A percentile compares a stretch with the other conserved stretches of the same genome.
These are phyloP conservation scores for Hoplostethus mediterraneus DNA, from an alignment of 2,797 vertebrate species.

Conservation along the genomic window DNA sequence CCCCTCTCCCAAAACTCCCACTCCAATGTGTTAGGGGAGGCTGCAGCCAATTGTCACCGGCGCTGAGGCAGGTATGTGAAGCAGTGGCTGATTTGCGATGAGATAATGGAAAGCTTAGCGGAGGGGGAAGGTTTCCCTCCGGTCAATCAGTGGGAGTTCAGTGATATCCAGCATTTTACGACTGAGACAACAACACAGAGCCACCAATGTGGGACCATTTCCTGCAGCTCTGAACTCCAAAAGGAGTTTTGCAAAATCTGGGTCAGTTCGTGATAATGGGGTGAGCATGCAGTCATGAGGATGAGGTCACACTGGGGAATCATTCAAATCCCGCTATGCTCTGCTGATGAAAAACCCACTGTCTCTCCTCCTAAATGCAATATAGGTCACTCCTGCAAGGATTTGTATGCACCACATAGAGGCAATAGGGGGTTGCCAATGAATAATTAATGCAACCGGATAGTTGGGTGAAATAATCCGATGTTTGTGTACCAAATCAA, in stretches of 20 bases:
- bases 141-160: constrained; percentile 55
- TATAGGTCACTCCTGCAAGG: constrained; percentile 72
- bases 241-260: constrained; percentile 60
- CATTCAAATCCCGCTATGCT: constrained; percentile 55
- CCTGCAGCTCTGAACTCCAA: constrained; percentile 25
- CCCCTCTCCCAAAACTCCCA: constrained; percentile 48
- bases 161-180: constrained; percentile 43
- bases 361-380: constrained; percentile 60
- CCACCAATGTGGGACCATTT: constrained; percentile 26
- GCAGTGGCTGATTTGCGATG: constrained; percentile 36
- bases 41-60: constrained; percentile 59
- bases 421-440: constrained; percentile 69
- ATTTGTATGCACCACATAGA: constrained; percentile 55
- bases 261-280: constrained; percentile 69
- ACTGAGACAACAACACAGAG: constrained; percentile 33
- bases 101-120: constrained; percentile 56
- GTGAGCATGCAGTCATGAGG: constrained; percentile 64
- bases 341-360: constrained; percentile 55
- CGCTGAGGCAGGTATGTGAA: constrained; percentile 65
- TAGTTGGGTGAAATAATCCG: constrained; percentile 89
- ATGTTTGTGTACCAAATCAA: constrained; percentile 92
- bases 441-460: constrained; percentile 92
- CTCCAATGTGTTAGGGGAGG: constrained; percentile 11
- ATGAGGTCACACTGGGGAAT: constrained; percentile 70
- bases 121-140: constrained; percentile 48